Base-by-base conservation (phyloP, 2,797 vertebrate species). In the Coendou prehensilis region DNA sequence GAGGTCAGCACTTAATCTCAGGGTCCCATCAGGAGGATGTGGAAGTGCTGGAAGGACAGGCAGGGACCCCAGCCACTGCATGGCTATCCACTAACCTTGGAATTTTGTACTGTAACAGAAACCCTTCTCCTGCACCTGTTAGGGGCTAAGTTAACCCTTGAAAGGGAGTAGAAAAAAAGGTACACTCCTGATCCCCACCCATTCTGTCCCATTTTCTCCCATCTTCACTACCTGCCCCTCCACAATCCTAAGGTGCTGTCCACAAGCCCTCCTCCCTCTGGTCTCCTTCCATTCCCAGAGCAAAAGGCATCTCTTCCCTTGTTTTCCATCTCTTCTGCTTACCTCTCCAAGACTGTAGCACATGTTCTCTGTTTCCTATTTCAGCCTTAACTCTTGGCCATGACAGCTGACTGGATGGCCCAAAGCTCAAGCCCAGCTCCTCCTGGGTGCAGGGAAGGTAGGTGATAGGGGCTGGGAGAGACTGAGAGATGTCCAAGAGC, bases 221-320 rank as follows among this genome's bases (percentile, higher is more conserved):
- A n/a, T 37, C 71, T 63, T 89, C 45, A 9, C 83, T 50, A 61
- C 26, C 85, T 89, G 79, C 56, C 30, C 20, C 20, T 56, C 87
- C 26, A 63, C 20, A 47, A n/a, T 59, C 37, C 78, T 45, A 87
- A n/a, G 8, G 22, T 4, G 56, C 28, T 73, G 26, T 76, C 71
- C 15, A 76, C 28, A 33, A 30, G 15, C 75, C 14, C n/a, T 33
- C 64, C 28, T 89, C 50, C 9, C 6, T 69, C 87, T n/a, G 14
- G 67, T 57, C 89, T 91, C 81, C 57, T 88, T 94, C 45, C 54
- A 11, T 90, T 90, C n/a, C 57, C 30, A 63, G 69, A 64, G 61
- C 52, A 85, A 37, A 86, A 88, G 23, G 30, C 52, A 57, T 22
- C 52, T 59, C 52, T 61, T 41, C 50, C 73, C 81, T 87, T 64